These are phyloP conservation scores for Pycnomerus fuliginosus DNA, from an alignment of 2,888 invertebrate genomes.

Conservation along the genomic window DNA sequence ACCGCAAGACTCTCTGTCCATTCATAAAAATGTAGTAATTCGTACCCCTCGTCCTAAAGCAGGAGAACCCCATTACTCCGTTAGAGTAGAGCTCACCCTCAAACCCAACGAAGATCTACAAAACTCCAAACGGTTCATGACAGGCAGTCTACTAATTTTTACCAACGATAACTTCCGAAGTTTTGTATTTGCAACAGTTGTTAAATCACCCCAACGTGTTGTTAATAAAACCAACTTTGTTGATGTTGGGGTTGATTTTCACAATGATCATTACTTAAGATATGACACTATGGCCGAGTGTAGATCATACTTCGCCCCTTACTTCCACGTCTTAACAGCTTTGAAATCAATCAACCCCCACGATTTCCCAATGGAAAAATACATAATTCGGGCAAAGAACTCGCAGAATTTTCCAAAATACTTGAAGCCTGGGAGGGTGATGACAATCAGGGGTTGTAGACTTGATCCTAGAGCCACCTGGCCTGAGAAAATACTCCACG, in stretches of 20 bases:
- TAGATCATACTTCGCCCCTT: conserved; percentile 79
- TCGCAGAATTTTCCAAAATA: conserved; percentile 49
- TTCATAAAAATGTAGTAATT: conserved; percentile 25
- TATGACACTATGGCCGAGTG: conserved; percentile 71
- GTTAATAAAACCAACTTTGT: background rate
- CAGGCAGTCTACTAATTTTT: conserved; percentile 72
- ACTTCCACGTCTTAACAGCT: conserved; percentile 69
- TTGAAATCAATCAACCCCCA: conserved; percentile 59
- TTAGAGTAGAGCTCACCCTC: conserved; percentile 36
- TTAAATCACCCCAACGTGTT: background rate
- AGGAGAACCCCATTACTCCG: conserved; percentile 39
- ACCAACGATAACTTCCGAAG: conserved; percentile 62
- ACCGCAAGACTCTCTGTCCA: conserved; percentile 19
- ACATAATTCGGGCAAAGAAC: conserved; percentile 60
- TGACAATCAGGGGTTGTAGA: background rate
- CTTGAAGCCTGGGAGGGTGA: conserved; percentile 23
- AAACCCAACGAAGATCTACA: conserved; percentile 38
- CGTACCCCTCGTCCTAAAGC: no score
- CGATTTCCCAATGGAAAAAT: conserved; percentile 66
- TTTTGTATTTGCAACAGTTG: background rate
- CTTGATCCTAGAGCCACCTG: no score
- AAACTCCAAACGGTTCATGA: conserved; percentile 58
- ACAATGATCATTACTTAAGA: no score
- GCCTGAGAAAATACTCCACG: no score
- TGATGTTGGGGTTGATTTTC: no score